A percentile compares a stretch with the other conserved stretches of the same genome.
Evolutionary conservation across 2,888 invertebrate genomes (phyloP).

Genomic region (Eristalis tenax): DNA sequence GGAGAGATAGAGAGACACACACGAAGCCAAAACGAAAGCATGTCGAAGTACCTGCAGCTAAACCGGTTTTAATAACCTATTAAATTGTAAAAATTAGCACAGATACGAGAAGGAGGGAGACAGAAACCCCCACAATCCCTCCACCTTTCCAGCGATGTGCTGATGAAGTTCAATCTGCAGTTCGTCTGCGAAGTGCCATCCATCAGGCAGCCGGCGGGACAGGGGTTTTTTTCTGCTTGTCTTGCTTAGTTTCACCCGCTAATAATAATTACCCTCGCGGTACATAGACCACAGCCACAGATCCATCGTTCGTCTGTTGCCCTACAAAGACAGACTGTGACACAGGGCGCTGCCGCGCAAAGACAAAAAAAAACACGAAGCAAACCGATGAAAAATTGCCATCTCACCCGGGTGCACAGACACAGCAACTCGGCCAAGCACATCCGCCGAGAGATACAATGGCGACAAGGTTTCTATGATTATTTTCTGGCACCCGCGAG

Average conservation of each 20-base stretch:
- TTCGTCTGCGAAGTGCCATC: constrained; percentile 35
- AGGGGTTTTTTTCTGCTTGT: neutral
- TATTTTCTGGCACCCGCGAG: too few relatives aligned
- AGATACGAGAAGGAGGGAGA: constrained; percentile 23
- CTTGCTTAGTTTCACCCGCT: constrained; percentile 61
- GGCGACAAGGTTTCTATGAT: constrained; percentile 9
- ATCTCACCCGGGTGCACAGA: constrained; percentile 1
- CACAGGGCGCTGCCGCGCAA: neutral
- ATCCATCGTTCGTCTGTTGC: constrained; percentile 5
- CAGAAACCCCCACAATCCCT: too few relatives aligned
- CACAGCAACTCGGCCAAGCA: neutral
- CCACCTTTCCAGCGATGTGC: too few relatives aligned
- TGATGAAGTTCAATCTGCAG: neutral
- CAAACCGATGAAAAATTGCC: constrained; percentile 37
- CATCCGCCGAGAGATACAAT: neutral
- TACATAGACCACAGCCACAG: neutral
- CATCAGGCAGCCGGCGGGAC: constrained; percentile 33
- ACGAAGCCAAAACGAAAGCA: constrained; percentile 4
- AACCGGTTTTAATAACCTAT: constrained; percentile 65
- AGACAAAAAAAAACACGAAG: too few relatives aligned
- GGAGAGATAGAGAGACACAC: too few relatives aligned
- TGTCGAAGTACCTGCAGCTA: constrained; percentile 13
- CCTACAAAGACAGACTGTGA: constrained; percentile 16
- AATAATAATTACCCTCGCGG: constrained; percentile 48
- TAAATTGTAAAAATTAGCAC: constrained; percentile 50